Conservation (phyloP, 2,113 vertebrate genomes). For the Colossoma macropomum region DNA sequence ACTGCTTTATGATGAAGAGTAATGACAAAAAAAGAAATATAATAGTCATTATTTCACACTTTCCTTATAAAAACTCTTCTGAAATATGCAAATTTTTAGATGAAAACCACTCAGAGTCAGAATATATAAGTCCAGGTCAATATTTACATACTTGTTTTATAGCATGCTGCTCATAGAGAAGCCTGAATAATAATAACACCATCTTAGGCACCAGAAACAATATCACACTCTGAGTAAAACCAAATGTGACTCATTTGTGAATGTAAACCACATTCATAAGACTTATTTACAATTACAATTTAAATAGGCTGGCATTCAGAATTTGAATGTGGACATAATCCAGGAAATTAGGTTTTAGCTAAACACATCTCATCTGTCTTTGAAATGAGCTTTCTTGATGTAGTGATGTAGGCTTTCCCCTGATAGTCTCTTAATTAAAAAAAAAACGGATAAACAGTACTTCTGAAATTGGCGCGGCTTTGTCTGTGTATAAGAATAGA, state of each 20-base stretch:
- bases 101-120: not conserved
- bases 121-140: not conserved
- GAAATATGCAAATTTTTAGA: not conserved
- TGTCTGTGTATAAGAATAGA: not conserved
- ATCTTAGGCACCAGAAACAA: not conserved
- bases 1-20: not conserved
- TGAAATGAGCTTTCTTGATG: not conserved
- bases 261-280: not conserved
- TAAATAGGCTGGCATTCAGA: not conserved
- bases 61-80: not conserved
- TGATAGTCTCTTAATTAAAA: not conserved
- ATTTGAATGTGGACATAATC: not conserved
- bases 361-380: not conserved
- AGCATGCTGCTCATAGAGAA: not conserved
- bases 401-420: not conserved
- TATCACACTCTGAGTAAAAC: not conserved
- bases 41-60: no score
- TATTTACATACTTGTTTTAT: not conserved
- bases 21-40: no score
- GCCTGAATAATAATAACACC: not conserved
- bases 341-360: not conserved
- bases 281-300: not conserved
- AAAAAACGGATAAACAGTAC: not conserved
- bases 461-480: not conserved
- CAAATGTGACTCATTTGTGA: slow-evolving; percentile 22